Percentiles rank a stretch among this genome's conserved stretches.
phyloP scores from a whole-genome alignment of 2,797 vertebrate genomes.

The Scomberomorus guttatus region DNA sequence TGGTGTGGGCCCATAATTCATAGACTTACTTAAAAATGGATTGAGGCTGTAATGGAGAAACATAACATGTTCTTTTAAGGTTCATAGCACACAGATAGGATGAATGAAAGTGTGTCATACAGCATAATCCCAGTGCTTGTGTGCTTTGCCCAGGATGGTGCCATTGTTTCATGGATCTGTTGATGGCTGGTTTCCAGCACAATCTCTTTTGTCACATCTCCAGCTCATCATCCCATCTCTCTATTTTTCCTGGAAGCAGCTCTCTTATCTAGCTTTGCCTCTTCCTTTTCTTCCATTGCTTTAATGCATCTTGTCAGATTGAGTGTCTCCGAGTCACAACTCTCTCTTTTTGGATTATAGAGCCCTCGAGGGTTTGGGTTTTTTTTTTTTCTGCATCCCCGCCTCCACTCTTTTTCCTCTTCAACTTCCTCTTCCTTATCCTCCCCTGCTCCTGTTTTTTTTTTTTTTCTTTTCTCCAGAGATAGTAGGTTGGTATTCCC shows the following conservation, averaged over 20 bases:
- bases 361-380: slow-evolving; percentile 70
- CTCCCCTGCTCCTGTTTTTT: slow-evolving; percentile 8
- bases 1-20: slow-evolving; percentile 31
- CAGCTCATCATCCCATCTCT: slow-evolving; percentile 73
- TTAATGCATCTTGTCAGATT: slow-evolving; percentile 80
- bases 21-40: slow-evolving; percentile 22
- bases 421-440: slow-evolving; percentile 50
- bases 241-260: slow-evolving; percentile 59
- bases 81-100: slow-evolving; percentile 48
- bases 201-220: slow-evolving; percentile 79
- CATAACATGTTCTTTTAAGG: slow-evolving; percentile 54
- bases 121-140: slow-evolving; percentile 66
- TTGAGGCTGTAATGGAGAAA: slow-evolving; percentile 47
- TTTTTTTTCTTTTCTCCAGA: slow-evolving; percentile 23
- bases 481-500: slow-evolving; percentile 54
- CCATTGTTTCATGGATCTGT: slow-evolving; percentile 75
- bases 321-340: slow-evolving; percentile 72
- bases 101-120: slow-evolving; percentile 61
- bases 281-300: slow-evolving; percentile 68
- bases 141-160: slow-evolving; percentile 60
- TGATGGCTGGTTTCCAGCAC: slow-evolving; percentile 76
- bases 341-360: slow-evolving; percentile 76
- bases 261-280: slow-evolving; percentile 67
- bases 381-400: slow-evolving; percentile 37
- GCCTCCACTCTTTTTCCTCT: slow-evolving; percentile 31